Base-by-base conservation (phyloP, 2,888 invertebrate species). In the Cynaeus angustus region DNA sequence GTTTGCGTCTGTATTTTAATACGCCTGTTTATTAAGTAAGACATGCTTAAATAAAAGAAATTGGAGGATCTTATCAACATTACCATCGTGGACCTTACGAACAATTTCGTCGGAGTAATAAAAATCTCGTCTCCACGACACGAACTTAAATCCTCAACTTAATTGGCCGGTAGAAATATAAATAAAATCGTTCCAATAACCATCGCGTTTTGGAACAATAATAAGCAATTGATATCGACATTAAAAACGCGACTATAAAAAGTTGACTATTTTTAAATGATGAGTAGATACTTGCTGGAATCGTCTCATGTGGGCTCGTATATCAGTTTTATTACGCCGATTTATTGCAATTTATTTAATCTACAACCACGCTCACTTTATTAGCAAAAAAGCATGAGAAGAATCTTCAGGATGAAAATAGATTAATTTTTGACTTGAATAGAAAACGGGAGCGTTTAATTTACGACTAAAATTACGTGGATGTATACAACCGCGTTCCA, bases 371-470 rank as follows among this genome's bases (percentile, higher is more conserved):
- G 58, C 53, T 53, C 37, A 37, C 53, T 37, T 10, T 37, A 53
- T 45, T 21, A 61, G 26, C 33, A 12, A 48, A 61, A 61, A 38
- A 61, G 33, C 46, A 61, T 46, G 45, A 21, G 33, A 12, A 48
- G 45, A 12, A 46, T 26, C 14, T 28, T 26, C 16, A 9, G 48
- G 30, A 37, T 30, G 26, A 16, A 48, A 46, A 48, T 61, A 46
- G 46, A 37, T 33, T 53, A 10, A 37, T 65, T 65, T 65, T 65
- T 26, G 26, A 53, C 53, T 43, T 13, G 28, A 28, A 65, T 43
- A 65, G 53, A 53, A 65, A 13, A 43, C 38, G 66, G 65, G 65
- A 55, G 55, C 62, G 43, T 43, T 61, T 21, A 21, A 21, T 61
- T 61, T 61, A 12, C 48, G 28, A 48, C 48, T 56, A 56, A 56